phyloP scores from a whole-genome alignment of 2,888 invertebrate species.

The Oscheius sp. region DNA sequence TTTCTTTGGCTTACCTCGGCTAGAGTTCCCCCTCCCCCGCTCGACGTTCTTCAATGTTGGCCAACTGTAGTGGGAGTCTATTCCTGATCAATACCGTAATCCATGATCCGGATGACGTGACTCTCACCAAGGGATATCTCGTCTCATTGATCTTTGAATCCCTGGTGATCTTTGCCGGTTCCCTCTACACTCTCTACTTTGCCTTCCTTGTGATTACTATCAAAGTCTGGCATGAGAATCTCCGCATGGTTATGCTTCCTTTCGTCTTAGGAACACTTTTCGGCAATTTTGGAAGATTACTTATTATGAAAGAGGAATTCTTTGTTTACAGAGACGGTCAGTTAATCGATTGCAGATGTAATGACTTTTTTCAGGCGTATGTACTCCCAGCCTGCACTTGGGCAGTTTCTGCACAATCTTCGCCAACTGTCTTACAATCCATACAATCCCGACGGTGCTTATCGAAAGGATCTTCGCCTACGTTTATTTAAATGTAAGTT shows the following conservation, averaged over 20 bases:
- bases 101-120: neutral
- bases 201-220: neutral
- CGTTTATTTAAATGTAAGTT: neutral
- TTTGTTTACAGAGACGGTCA: neutral
- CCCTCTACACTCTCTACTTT: constrained; percentile 10
- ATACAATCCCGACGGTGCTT: neutral
- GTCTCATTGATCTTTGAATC: neutral
- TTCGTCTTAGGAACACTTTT: neutral
- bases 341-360: neutral
- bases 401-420: neutral
- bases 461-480: constrained; percentile 10
- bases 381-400: neutral
- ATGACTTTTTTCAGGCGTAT: neutral
- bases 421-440: neutral
- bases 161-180: neutral
- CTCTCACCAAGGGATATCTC: neutral
- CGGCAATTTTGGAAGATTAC: constrained; percentile 1
- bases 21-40: too few species aligned
- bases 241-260: neutral
- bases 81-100: constrained; percentile 9
- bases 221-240: constrained; percentile 9
- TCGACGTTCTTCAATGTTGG: neutral
- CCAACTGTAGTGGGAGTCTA: neutral
- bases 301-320: neutral
- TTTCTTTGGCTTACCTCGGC: too few species aligned